These are phyloP conservation scores for Drosophila paulistorum DNA, from an alignment of 1,140 invertebrate genomes.

Conservation along the genomic window DNA sequence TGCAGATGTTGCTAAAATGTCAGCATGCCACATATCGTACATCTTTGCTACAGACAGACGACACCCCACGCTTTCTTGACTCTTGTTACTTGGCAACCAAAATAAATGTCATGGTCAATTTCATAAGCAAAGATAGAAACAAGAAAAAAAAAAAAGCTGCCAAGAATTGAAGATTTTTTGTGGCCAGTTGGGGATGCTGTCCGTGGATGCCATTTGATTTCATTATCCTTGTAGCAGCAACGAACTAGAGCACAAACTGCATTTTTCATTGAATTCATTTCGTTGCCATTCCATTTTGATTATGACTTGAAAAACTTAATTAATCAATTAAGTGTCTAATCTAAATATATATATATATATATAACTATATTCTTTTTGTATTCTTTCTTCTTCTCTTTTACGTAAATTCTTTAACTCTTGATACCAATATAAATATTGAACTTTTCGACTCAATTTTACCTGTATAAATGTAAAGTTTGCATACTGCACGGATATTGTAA, in stretches of 20 bases:
- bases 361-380: slow-evolving; percentile 58
- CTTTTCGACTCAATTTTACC: slow-evolving; percentile 27
- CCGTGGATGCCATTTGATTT: slow-evolving; percentile 16
- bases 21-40: slow-evolving; percentile 10
- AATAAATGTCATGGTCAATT: slow-evolving; percentile 71
- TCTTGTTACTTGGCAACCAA: slow-evolving; percentile 25
- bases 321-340: slow-evolving; percentile 59
- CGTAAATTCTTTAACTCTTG: slow-evolving; percentile 27
- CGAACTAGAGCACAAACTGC: slow-evolving; percentile 34
- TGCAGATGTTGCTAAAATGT: slow-evolving; percentile 32
- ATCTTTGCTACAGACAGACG: background rate
- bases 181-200: background rate
- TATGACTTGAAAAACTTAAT: slow-evolving; percentile 32
- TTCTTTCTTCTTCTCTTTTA: slow-evolving; percentile 73
- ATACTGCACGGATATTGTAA: slow-evolving; percentile 83
- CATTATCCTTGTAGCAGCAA: slow-evolving; percentile 18
- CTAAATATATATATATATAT: slow-evolving; percentile 55
- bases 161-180: background rate
- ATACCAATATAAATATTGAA: slow-evolving; percentile 8
- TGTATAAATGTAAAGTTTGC: slow-evolving; percentile 78
- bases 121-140: slow-evolving; percentile 29
- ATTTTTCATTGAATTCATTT: slow-evolving; percentile 35
- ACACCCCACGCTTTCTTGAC: background rate
- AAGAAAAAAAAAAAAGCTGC: slow-evolving; percentile 5
- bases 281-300: slow-evolving; percentile 54